Evolutionary conservation across 2,888 invertebrate species (phyloP).

Genomic region (Carterocephalus palaemon): DNA sequence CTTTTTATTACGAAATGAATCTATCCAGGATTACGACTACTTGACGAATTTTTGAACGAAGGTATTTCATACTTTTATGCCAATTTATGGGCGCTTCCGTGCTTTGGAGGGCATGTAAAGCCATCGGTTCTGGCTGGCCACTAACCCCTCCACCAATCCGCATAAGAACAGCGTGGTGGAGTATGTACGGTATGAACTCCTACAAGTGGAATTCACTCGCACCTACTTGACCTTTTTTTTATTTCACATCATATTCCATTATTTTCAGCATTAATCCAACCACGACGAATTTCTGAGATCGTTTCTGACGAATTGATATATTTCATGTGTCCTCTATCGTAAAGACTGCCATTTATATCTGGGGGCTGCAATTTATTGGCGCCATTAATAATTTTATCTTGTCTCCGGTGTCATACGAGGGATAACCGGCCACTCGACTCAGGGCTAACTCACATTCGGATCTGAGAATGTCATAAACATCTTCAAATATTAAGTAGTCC

Average conservation of each 20-base stretch:
- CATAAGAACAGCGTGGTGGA: too few species aligned
- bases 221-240: background rate
- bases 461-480: constrained; percentile 13
- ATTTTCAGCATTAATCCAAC: constrained; percentile 51
- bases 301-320: constrained; percentile 65
- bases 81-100: too few species aligned
- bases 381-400: constrained; percentile 67
- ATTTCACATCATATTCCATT: constrained; percentile 7
- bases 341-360: constrained; percentile 63
- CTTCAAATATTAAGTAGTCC: too few species aligned
- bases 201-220: constrained; percentile 20
- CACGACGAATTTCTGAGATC: constrained; percentile 44
- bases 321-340: constrained; percentile 57
- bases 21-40: too few species aligned
- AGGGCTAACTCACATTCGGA: constrained; percentile 6
- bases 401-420: constrained; percentile 38
- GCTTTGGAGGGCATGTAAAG: too few species aligned
- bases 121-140: too few species aligned
- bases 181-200: constrained; percentile 42
- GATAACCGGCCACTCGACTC: constrained; percentile 27
- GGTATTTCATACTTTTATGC: too few species aligned
- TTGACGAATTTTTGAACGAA: too few species aligned
- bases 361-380: constrained; percentile 63
- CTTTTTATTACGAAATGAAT: too few species aligned
- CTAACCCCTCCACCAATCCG: too few species aligned